Base-by-base conservation (phyloP, 2,888 invertebrate genomes). In the Catocala nupta region DNA sequence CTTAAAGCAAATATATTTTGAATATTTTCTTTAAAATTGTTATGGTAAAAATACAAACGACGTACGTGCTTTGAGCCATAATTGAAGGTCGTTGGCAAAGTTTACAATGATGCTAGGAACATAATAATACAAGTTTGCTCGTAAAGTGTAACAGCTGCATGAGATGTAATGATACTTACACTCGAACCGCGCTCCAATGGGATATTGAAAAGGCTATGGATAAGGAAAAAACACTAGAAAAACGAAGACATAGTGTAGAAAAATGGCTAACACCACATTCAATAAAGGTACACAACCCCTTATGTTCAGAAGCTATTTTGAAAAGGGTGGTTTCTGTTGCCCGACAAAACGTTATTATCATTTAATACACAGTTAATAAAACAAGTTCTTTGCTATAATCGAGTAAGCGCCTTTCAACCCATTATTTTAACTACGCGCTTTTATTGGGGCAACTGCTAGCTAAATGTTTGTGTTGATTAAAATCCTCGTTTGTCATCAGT, bases 91-190 rank as follows among this genome's bases (percentile, higher is more conserved):
- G 82, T 82, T 86, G 80, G 78, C 79, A 70, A 89, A 90, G 81
- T 89, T 90, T 84, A 85, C 84, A 88, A 86, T 88, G 86, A 87
- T 85, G 86, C 82, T 81, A 71, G 79, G 83, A 86, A 86, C 88
- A 87, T 91, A 90, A 88, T 91, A 88, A 90, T 89, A 88, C 85
- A 91, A 92, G 90, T 92, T 92, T 68, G 83, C 77, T 78, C 86
- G 86, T 90, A 90, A 92, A 91, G 74, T 84, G 92, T 91, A 92
- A 91, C 93, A 91, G 90, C 91, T 92, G 91, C 86, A 86, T 86
- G 86, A 81, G 77, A 83, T 84, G 85, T 89, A 90, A 90, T 88
- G 88, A 88, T 90, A 85, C 82, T 68, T 70, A 84, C 83, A 82
- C 80, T 86, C 81, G 80, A 80, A 85, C 84, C 75, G 78, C 84